Conservation (phyloP, 2,797 vertebrate species). For the Pangasius krempfi region DNA sequence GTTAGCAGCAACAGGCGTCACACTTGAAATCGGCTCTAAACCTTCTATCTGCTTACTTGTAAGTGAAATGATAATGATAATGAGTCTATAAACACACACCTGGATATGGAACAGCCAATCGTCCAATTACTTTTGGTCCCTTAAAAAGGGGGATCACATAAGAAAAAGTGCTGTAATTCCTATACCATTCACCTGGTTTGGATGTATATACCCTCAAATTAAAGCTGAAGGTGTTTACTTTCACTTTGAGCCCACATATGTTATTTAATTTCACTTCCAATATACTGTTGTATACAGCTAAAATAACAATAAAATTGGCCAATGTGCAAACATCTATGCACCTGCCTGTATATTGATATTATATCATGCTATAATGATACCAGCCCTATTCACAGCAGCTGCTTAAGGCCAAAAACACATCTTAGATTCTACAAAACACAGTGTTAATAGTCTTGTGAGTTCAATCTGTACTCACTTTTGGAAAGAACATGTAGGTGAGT, state of each 20-base stretch:
- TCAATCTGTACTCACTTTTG: slow-evolving; percentile 68
- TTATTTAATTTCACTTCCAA: neutral
- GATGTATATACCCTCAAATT: slow-evolving; percentile 53
- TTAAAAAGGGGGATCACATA: neutral
- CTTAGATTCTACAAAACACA: neutral
- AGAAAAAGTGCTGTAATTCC: slow-evolving; percentile 47
- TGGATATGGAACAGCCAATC: neutral
- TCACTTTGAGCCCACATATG: neutral
- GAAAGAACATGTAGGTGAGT: slow-evolving; percentile 81
- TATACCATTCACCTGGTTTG: slow-evolving; percentile 58
- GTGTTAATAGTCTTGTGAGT: neutral
- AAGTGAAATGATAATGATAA: neutral
- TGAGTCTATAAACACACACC: neutral
- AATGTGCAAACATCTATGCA: neutral
- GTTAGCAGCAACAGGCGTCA: neutral
- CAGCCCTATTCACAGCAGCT: neutral
- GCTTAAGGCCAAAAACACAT: neutral
- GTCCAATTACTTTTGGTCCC: neutral
- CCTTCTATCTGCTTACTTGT: neutral
- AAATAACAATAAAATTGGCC: neutral
- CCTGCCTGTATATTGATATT: neutral
- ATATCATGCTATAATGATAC: neutral
- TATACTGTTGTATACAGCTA: neutral
- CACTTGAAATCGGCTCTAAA: neutral
- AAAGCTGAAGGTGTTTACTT: slow-evolving; percentile 21